These are phyloP conservation scores for Procavia capensis DNA, from an alignment of 2,113 vertebrate genomes.

Conservation along the genomic window DNA sequence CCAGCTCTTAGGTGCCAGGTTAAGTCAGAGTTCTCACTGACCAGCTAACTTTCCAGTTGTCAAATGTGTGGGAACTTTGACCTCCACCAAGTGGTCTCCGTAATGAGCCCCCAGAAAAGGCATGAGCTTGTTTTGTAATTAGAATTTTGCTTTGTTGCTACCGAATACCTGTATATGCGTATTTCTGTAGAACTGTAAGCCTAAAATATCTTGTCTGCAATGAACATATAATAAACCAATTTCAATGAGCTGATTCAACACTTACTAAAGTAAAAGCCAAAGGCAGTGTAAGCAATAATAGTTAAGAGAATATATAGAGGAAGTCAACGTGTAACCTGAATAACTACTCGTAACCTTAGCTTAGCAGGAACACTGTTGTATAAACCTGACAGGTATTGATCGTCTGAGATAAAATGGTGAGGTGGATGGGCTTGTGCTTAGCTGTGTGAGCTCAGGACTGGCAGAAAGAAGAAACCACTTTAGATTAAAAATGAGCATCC, in stretches of 20 bases:
- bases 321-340: not conserved
- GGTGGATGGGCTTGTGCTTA: not conserved
- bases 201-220: not conserved
- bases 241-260: not conserved
- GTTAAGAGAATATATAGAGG: not conserved
- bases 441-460: not conserved
- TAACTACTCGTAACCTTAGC: not conserved
- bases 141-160: not conserved
- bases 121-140: not conserved
- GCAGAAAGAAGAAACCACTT: not conserved
- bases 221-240: not conserved
- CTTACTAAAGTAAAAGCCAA: slow-evolving; percentile 5
- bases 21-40: not conserved
- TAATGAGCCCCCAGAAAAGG: not conserved
- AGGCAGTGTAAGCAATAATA: not conserved
- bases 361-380: not conserved
- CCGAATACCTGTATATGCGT: not conserved
- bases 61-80: not conserved
- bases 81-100: not conserved
- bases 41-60: not conserved
- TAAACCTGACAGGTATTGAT: slow-evolving; percentile 17
- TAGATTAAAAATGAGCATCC: not conserved
- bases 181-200: not conserved
- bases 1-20: not conserved
- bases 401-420: not conserved